Conservation (phyloP, 2,888 invertebrate species). For the Ornithoptera alexandrae region DNA sequence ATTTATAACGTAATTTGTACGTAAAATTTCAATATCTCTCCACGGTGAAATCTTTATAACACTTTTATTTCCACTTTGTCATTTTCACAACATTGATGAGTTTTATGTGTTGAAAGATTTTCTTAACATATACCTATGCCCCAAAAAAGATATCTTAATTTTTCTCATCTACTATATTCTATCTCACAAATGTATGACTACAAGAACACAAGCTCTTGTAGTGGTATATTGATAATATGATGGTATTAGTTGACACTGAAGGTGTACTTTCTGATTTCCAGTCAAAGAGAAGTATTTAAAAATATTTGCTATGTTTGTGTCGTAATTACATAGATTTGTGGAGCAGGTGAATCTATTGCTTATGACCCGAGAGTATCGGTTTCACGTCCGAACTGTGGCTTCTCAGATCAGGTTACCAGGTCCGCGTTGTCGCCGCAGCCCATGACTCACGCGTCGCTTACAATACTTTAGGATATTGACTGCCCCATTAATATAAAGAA, state of each 20-base stretch:
- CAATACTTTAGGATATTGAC: conserved; percentile 1
- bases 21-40: conserved; percentile 6
- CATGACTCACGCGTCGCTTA: conserved; percentile 25
- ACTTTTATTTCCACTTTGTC: not conserved
- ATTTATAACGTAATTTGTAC: conserved; percentile 22
- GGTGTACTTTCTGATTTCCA: too few species aligned
- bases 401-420: conserved; percentile 39
- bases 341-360: conserved; percentile 13
- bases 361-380: conserved; percentile 25
- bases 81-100: not conserved
- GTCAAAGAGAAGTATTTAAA: too few species aligned
- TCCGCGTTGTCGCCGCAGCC: conserved; percentile 1
- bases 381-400: conserved; percentile 36
- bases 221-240: too few species aligned
- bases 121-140: too few species aligned
- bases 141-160: too few species aligned
- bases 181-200: too few species aligned
- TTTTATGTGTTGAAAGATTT: too few species aligned
- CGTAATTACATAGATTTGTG: not conserved
- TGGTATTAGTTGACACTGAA: too few species aligned
- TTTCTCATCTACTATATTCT: too few species aligned
- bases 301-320: too few species aligned
- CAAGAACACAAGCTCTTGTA: too few species aligned
- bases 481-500: conserved; percentile 11
- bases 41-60: not conserved